phyloP scores from a whole-genome alignment of 2,888 invertebrate species.

The Zhuqinia jingwanae region DNA sequence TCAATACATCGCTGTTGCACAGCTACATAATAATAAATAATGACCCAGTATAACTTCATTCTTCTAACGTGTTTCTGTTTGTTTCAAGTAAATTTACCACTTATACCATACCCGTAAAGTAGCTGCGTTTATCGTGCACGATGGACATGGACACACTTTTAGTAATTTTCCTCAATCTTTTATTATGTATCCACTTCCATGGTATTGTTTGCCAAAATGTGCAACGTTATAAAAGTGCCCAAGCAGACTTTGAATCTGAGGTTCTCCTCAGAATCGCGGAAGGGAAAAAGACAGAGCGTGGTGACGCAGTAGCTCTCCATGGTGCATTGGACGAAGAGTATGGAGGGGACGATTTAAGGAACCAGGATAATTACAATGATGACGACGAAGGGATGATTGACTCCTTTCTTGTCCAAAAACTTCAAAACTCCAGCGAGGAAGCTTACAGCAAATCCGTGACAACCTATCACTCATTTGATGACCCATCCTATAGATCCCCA shows the following conservation, averaged over 20 bases:
- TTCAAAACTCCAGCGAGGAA: neutral
- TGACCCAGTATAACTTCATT: no score
- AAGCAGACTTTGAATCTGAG: neutral
- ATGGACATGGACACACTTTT: no score
- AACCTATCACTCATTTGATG: conserved; percentile 46
- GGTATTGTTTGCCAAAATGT: no score
- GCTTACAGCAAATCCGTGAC: no score
- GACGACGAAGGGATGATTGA: neutral
- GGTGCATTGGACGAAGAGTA: conserved; percentile 18
- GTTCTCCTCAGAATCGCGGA: neutral
- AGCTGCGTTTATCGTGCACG: no score
- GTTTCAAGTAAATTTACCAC: no score
- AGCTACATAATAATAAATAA: no score
- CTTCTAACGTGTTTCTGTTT: no score
- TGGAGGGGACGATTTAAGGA: neutral
- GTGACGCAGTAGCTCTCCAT: neutral
- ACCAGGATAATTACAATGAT: neutral
- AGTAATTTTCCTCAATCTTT: no score
- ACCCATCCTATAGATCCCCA: neutral
- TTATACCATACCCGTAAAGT: no score
- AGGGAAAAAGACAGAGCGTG: neutral
- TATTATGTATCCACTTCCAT: neutral
- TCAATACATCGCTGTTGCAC: no score
- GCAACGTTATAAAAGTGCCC: neutral
- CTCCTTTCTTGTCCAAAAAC: conserved; percentile 24